Percentiles rank a stretch among this genome's conserved stretches.
Evolutionary conservation across 2,797 vertebrate species (phyloP).

Genomic region (Poeciliopsis paucimaculata): DNA sequence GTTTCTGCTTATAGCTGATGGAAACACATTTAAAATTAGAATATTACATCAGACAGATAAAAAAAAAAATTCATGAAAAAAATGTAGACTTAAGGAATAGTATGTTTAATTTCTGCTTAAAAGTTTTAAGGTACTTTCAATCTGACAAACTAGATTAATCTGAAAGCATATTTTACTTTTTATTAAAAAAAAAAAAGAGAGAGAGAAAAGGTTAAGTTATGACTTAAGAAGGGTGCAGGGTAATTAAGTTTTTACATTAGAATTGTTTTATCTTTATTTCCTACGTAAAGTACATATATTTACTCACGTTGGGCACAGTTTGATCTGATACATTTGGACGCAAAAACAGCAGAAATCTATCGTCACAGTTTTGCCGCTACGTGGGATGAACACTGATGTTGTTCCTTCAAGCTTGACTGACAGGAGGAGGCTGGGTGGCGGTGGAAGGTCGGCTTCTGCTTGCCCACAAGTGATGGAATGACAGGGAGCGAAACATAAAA

Average conservation of each 20-base stretch:
- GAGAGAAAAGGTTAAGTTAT: neutral
- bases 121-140: too few relatives aligned
- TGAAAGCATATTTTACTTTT: neutral
- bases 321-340: neutral
- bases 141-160: too few relatives aligned
- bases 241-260: neutral
- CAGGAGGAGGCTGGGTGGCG: conserved; percentile 69
- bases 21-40: too few relatives aligned
- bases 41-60: too few relatives aligned
- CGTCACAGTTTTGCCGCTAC: conserved; percentile 29
- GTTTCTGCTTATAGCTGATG: too few relatives aligned
- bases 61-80: too few relatives aligned
- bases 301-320: neutral
- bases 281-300: neutral
- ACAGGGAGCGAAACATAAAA: conserved; percentile 34
- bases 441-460: conserved; percentile 84
- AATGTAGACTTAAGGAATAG: too few relatives aligned
- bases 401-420: conserved; percentile 66
- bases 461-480: conserved; percentile 76
- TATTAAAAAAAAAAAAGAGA: neutral
- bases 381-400: conserved; percentile 26
- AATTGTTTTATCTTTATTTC: neutral
- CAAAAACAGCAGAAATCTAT: neutral
- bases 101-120: too few relatives aligned
- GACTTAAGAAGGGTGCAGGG: neutral